Base-by-base conservation (phyloP, 1,140 invertebrate genomes). In the Oncopeltus fasciatus region DNA sequence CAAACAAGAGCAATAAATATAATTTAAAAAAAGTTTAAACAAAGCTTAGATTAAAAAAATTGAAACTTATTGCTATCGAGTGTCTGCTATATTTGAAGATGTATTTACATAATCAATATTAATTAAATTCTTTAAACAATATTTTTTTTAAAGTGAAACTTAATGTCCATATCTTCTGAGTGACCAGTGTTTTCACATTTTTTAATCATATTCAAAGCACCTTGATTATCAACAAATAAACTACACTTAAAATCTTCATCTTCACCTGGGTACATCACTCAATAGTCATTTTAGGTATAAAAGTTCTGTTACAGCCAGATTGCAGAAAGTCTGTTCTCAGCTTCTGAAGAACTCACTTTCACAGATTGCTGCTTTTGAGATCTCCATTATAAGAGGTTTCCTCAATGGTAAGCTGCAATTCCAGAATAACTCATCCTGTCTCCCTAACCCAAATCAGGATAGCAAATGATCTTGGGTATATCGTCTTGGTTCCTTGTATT, bases 361-460 rank as follows among this genome's bases (percentile, higher is more conserved):
- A 38, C 33, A 38, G 5, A 38, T 38, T 38, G 33, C 16, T 38
- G 33, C 33, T 38, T 38, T 38, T 16, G 33, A 38, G 33, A 38
- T 38, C 33, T 38, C 16, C 33, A 9, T 9, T 5, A 38, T 38
- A 38, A 9, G 16, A 38, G 33, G 33, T 38, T 38, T 38, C 33
- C 33, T 9, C 33, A 38, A 38, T 38, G 33, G 16, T 38, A 38
- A 5, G 33, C 33, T 38, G 33, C 33, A 38, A 9, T 58, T 60
- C 66, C 62, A 11, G 64, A 44, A 61, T 64, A 67, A 29, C 18
- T 33, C 47, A 56, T 62, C 47, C 57, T 49, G 1, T 59, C 59
- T 59, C 49, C 58, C 46, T 61, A 27, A 60, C 63, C n/a, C 43
- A 16, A 5, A 38, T 38, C 33, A 38, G 33, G 16, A 16, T 38